phyloP scores from a whole-genome alignment of 2,888 invertebrate species.

The Neria commutata region DNA sequence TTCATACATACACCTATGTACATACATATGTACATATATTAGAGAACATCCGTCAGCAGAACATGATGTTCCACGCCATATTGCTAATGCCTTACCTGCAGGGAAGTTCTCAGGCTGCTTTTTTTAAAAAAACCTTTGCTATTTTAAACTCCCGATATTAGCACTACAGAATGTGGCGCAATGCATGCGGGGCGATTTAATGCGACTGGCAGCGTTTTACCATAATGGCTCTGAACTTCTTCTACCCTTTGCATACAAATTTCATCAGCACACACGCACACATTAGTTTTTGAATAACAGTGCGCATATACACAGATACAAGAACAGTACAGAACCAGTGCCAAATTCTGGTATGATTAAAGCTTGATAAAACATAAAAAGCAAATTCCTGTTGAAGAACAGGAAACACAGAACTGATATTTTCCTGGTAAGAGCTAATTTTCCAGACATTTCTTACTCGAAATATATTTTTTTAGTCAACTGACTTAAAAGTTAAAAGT shows the following conservation, averaged over 20 bases:
- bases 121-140: conserved; percentile 19
- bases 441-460: no score
- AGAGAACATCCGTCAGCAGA: conserved; percentile 6
- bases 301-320: background rate
- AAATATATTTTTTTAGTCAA: no score
- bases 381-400: no score
- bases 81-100: background rate
- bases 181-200: background rate
- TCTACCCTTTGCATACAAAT: background rate
- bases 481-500: no score
- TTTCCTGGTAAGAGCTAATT: background rate
- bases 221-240: background rate
- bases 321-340: background rate
- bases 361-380: no score
- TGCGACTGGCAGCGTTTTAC: no score
- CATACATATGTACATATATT: background rate
- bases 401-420: background rate
- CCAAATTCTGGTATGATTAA: background rate
- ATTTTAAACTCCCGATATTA: conserved; percentile 38
- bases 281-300: background rate
- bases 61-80: background rate
- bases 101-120: background rate
- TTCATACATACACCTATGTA: background rate
- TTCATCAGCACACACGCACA: background rate
- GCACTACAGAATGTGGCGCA: conserved; percentile 7